Conservation (phyloP, 2,113 vertebrate genomes). For the Oncorhynchus masou region DNA sequence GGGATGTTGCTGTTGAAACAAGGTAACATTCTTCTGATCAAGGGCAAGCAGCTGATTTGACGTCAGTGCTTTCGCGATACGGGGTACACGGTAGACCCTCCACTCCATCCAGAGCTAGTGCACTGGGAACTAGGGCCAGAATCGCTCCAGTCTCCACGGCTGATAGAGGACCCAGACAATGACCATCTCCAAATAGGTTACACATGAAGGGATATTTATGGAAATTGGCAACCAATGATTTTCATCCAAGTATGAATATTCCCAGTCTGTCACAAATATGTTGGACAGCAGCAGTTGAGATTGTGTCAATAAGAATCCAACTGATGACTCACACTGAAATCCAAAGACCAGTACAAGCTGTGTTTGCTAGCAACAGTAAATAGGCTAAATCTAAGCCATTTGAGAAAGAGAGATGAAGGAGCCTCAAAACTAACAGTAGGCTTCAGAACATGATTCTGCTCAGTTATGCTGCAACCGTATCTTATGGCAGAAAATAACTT, state of each 20-base stretch:
- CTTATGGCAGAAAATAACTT: too few relatives aligned
- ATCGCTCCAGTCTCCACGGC: not conserved
- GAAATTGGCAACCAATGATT: not conserved
- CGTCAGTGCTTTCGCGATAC: not conserved
- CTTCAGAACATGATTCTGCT: not conserved
- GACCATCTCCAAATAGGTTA: not conserved
- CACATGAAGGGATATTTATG: not conserved
- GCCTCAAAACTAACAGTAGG: not conserved
- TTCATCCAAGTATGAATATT: not conserved
- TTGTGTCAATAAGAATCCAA: not conserved
- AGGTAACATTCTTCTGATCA: slow-evolving; percentile 22
- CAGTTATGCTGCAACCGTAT: not conserved
- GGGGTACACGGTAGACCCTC: not conserved
- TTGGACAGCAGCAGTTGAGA: not conserved
- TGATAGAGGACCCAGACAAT: not conserved
- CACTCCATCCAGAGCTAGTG: not conserved
- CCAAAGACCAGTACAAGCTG: not conserved
- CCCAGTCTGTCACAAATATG: not conserved
- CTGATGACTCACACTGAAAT: not conserved
- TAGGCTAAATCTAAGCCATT: too few relatives aligned
- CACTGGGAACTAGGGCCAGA: not conserved
- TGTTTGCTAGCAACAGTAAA: too few relatives aligned
- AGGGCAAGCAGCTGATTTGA: slow-evolving; percentile 20
- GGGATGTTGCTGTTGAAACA: slow-evolving; percentile 18
- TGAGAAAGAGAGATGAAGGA: not conserved